Conservation (phyloP, 1,140 invertebrate genomes). For the Lethrus apterus region DNA sequence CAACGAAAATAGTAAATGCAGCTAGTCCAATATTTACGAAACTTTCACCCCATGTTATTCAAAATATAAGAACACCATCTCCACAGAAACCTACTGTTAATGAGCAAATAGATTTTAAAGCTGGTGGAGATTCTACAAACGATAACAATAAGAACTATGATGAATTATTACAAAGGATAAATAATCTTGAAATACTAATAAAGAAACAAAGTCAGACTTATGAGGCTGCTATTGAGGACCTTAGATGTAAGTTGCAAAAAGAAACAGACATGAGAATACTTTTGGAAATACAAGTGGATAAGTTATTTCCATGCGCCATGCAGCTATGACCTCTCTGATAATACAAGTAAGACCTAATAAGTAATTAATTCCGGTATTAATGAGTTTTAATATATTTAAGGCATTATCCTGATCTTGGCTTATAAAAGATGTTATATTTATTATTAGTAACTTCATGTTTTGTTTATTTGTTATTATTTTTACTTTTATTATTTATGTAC, state of each 20-base stretch:
- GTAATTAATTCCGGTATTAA: too few relatives aligned
- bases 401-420: too few relatives aligned
- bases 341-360: background rate
- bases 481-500: too few relatives aligned
- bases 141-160: background rate
- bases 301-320: slow-evolving; percentile 49
- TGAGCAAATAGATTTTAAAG: background rate
- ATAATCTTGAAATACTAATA: slow-evolving; percentile 51
- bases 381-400: too few relatives aligned
- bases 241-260: slow-evolving; percentile 45
- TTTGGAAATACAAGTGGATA: slow-evolving; percentile 51
- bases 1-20: background rate
- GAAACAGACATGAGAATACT: slow-evolving; percentile 52
- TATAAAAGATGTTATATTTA: too few relatives aligned
- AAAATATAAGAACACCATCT: background rate
- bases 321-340: slow-evolving; percentile 3
- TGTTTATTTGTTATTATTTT: too few relatives aligned
- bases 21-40: slow-evolving; percentile 9
- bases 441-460: too few relatives aligned
- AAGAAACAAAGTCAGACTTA: slow-evolving; percentile 50
- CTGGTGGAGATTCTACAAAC: background rate
- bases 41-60: slow-evolving; percentile 8
- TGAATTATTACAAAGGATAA: slow-evolving; percentile 41
- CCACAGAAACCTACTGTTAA: background rate
- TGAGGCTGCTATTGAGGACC: slow-evolving; percentile 48